Evolutionary conservation across 1,140 invertebrate genomes (phyloP), one percentile per base, ranked within the genome.

Genomic region (Monomorium pharaonis): DNA sequence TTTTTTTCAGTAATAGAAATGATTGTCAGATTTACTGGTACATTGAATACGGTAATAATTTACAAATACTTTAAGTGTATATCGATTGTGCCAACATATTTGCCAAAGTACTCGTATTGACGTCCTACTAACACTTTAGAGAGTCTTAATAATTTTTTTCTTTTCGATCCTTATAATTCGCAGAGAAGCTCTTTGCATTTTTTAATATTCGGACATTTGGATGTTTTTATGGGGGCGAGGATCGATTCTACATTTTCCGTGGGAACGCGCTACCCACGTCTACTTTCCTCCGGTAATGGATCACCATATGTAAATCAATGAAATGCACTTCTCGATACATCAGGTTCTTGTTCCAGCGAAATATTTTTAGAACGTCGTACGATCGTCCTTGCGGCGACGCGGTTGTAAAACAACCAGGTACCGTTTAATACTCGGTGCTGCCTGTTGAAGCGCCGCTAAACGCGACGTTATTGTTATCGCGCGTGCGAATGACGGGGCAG

Each of bases 381-480:
- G 27, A 21, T 74, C n/a, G 18, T 63, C 6, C 37, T 47, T 75
- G 51, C 16, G 33, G 9, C 42, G 18, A n/a, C n/a, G n/a, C n/a
- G n/a, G n/a, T 7, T 44, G 51, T 60, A 72, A 58, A 83, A 83
- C 51, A 83, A 72, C 12, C 24, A n/a, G 67, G n/a, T 54, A 44
- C 12, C n/a, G 72, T 83, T 83, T 83, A 60, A 58, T n/a, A 58
- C 37, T n/a, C 12, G n/a, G n/a, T n/a, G n/a, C n/a, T n/a, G n/a
- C n/a, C n/a, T 16, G 21, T 21, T 70, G 47, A 80, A 80, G 30
- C 49, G 65, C 37, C 49, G 65, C 37, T 33, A 83, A 83, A 74
- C 47, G 62, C 49, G 47, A 24, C 47, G 63, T 80, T 80, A 69
- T 80, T 72, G 67, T 83, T 72, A 72, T 58, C 78, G 54, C 51